Percentiles rank a stretch among this genome's conserved stretches.
Evolutionary conservation across 2,888 invertebrate genomes (phyloP).

Genomic region (Drosophila mettleri): DNA sequence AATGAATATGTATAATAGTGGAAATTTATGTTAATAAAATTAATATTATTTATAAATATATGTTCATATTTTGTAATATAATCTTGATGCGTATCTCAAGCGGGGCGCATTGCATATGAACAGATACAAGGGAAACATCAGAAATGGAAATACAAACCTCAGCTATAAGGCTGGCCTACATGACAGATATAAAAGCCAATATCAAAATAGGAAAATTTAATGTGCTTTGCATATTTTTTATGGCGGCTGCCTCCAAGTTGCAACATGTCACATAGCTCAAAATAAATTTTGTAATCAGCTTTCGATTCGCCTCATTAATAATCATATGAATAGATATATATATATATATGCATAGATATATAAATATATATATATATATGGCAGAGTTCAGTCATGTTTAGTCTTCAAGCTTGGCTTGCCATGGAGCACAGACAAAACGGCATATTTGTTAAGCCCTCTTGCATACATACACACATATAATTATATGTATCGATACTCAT

Average conservation of each 20-base stretch:
- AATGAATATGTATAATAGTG: too few species aligned
- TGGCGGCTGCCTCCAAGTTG: conserved; percentile 21
- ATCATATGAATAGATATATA: not conserved
- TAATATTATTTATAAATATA: too few species aligned
- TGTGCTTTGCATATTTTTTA: conserved; percentile 36
- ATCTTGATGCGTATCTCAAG: too few species aligned
- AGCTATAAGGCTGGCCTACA: too few species aligned
- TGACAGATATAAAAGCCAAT: too few species aligned
- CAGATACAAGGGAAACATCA: too few species aligned
- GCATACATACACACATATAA: too few species aligned
- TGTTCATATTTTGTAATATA: too few species aligned
- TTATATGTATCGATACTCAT: conserved; percentile 11
- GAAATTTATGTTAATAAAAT: too few species aligned
- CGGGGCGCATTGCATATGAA: too few species aligned
- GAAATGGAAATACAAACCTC: too few species aligned
- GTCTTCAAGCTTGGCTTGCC: not conserved
- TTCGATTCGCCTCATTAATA: conserved; percentile 14
- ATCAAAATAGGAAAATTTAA: conserved; percentile 20
- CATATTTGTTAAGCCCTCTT: conserved; percentile 5
- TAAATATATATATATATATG: not conserved
- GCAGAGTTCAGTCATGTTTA: conserved; percentile 35
- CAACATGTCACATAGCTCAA: conserved; percentile 34
- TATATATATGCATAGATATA: not conserved
- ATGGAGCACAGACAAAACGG: not conserved
- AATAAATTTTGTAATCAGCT: conserved; percentile 41